Evolutionary conservation across 1,140 invertebrate species (phyloP).

Genomic region (Calephelis virginiensis): DNA sequence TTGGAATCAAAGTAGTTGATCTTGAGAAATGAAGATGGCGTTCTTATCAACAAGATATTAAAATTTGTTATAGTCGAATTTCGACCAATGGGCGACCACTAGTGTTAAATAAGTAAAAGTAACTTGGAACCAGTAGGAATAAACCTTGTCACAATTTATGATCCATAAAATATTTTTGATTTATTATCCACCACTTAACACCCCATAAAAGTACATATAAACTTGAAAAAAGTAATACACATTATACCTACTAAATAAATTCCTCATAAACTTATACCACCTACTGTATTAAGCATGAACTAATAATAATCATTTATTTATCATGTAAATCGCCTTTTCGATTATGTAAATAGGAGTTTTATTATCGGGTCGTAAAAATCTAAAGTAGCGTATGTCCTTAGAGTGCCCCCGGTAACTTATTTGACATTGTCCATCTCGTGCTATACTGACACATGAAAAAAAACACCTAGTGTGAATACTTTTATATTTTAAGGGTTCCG

Average conservation of each 20-base stretch:
- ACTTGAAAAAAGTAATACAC: too few relatives aligned
- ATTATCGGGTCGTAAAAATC: constrained; percentile 47
- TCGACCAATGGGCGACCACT: too few relatives aligned
- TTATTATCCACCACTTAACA: neutral
- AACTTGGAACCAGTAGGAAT: neutral
- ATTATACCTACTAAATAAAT: neutral
- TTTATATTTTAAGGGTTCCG: neutral
- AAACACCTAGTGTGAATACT: neutral
- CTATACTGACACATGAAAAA: constrained; percentile 22
- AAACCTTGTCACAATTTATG: too few relatives aligned
- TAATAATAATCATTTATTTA: constrained; percentile 12
- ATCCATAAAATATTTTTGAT: too few relatives aligned
- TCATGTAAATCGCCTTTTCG: constrained; percentile 21
- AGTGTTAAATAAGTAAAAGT: neutral
- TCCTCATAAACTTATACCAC: neutral
- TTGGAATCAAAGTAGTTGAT: too few relatives aligned
- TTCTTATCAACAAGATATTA: too few relatives aligned
- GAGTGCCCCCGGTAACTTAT: constrained; percentile 59
- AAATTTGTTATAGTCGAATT: too few relatives aligned
- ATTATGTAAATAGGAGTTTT: constrained; percentile 41
- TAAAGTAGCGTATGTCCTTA: constrained; percentile 46
- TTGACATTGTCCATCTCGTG: constrained; percentile 55
- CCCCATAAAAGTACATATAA: too few relatives aligned
- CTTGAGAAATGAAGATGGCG: too few relatives aligned
- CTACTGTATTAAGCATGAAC: neutral